These are phyloP conservation scores for Tursiops truncatus DNA, from an alignment of 2,113 vertebrate species.

Conservation along the genomic window DNA sequence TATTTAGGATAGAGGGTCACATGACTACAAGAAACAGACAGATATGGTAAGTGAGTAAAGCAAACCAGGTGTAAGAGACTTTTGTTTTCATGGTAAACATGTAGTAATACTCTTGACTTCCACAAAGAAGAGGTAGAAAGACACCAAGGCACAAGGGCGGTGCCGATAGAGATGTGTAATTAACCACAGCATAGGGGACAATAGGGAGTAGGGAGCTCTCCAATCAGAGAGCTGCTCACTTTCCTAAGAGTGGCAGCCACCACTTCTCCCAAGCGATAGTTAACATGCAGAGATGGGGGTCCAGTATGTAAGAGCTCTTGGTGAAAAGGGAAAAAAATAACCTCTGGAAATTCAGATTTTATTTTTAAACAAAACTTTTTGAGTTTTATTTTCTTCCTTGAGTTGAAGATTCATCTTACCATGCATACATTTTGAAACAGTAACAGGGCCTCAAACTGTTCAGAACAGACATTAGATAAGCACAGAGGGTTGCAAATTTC, in stretches of 20 bases:
- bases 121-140: not conserved
- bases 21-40: not conserved
- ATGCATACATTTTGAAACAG: conserved; percentile 87
- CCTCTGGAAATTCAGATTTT: not conserved
- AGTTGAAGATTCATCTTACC: conserved; percentile 83
- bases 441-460: conserved; percentile 82
- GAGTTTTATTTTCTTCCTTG: conserved; percentile 81
- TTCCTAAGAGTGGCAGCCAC: not conserved
- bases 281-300: not conserved
- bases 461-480: conserved; percentile 84
- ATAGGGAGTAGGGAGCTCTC: not conserved
- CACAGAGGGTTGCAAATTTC: conserved; percentile 83
- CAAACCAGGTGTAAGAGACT: not conserved
- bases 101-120: not conserved
- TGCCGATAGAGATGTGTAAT: not conserved
- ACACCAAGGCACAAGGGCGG: not conserved
- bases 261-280: not conserved
- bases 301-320: not conserved
- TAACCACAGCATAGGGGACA: not conserved
- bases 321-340: not conserved
- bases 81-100: not conserved
- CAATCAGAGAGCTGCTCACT: not conserved
- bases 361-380: conserved; percentile 78
- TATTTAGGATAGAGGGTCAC: not conserved
- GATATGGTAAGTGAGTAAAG: not conserved